A percentile compares a stretch with the other conserved stretches of the same genome.
phyloP scores from a whole-genome alignment of 2,888 invertebrate genomes.

The Sipha maydis region DNA sequence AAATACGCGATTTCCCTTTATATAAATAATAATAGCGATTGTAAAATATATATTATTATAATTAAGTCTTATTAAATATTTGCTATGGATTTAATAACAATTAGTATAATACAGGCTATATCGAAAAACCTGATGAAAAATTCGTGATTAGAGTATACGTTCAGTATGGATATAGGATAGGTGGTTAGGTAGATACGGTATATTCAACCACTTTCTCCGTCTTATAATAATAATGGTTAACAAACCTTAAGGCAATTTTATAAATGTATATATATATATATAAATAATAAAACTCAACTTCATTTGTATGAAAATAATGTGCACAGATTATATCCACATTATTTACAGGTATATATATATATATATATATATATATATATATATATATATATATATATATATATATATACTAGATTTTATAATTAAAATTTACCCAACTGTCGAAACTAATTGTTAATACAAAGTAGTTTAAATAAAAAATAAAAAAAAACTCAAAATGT shows the following conservation, averaged over 20 bases:
- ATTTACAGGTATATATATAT: background rate
- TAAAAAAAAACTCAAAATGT: background rate
- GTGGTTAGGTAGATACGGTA: too few relatives aligned
- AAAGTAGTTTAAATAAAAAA: too few relatives aligned
- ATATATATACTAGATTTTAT: too few relatives aligned
- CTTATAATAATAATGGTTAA: conserved; percentile 52
- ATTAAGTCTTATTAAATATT: conserved; percentile 47
- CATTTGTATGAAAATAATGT: conserved; percentile 9
- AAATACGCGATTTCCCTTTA: conserved; percentile 29
- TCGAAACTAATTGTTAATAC: too few relatives aligned
- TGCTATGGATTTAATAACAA: conserved; percentile 51
- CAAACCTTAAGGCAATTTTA: conserved; percentile 46
- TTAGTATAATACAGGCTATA: conserved; percentile 19
- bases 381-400: too few relatives aligned
- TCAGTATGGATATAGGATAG: background rate
- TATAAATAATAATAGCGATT: conserved; percentile 5
- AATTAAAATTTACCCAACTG: too few relatives aligned
- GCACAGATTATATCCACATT: background rate
- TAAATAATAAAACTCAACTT: conserved; percentile 22
- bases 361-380: too few relatives aligned
- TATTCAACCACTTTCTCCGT: conserved; percentile 43
- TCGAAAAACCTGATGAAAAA: conserved; percentile 35
- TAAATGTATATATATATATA: background rate
- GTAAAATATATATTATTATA: conserved; percentile 1
- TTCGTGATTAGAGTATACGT: conserved; percentile 41